Percentiles rank a stretch among this genome's conserved stretches.
Conservation (phyloP, 2,113 vertebrate genomes). For the Entomyzon cyanotis region DNA sequence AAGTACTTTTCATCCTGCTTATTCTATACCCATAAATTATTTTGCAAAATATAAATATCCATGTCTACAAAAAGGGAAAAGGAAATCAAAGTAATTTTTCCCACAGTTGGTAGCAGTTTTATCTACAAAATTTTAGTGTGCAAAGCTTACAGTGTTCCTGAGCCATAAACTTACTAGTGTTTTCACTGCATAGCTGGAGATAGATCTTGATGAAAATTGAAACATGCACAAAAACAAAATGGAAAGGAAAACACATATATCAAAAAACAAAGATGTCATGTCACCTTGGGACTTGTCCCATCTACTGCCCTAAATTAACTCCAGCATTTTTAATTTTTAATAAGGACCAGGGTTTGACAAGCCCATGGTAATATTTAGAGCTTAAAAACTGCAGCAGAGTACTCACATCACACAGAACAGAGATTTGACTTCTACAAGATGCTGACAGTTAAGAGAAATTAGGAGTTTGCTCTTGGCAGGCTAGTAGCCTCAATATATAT, state of each 20-base stretch:
- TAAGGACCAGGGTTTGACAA: neutral
- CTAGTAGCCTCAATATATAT: neutral
- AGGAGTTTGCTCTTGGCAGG: slow-evolving; percentile 6
- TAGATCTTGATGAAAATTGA: neutral
- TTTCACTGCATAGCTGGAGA: neutral
- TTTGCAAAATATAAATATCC: neutral
- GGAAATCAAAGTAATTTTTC: neutral
- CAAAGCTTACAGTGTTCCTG: neutral
- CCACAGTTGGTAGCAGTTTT: neutral
- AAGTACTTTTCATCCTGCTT: neutral
- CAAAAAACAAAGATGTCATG: fast-evolving
- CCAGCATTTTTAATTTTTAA: neutral
- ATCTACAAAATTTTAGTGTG: neutral
- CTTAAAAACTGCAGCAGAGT: neutral
- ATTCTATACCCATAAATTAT: neutral
- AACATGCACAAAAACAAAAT: neutral
- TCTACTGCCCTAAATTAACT: neutral
- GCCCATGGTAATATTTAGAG: fast-evolving
- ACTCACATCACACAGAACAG: neutral
- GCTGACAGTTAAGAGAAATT: neutral
- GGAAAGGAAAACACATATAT: neutral
- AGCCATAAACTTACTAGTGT: neutral
- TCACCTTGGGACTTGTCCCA: neutral
- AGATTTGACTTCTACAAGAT: neutral
- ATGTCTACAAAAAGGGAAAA: neutral